These are phyloP conservation scores for Brienomyrus longianalis DNA, from an alignment of 2,113 vertebrate species.

Conservation along the genomic window DNA sequence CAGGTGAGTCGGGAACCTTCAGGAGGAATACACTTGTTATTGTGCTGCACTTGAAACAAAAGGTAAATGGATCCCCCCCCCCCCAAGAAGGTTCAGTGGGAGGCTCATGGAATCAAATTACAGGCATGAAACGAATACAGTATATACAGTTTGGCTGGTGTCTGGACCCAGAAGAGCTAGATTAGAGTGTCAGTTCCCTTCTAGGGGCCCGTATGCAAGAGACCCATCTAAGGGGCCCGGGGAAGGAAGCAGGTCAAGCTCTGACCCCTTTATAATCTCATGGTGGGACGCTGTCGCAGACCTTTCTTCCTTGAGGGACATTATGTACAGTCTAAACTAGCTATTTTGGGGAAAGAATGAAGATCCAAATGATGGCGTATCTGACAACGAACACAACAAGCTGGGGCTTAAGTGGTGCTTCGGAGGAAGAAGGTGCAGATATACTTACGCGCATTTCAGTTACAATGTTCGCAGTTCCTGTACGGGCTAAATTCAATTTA, in stretches of 20 bases:
- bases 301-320: background rate
- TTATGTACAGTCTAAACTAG: background rate
- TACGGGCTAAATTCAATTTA: background rate
- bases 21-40: background rate
- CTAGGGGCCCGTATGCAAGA: background rate
- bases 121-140: background rate
- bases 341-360: conserved; percentile 4
- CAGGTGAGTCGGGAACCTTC: background rate
- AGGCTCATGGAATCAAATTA: background rate
- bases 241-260: background rate
- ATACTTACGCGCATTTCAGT: background rate
- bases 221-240: background rate
- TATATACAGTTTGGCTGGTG: background rate
- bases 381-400: background rate
- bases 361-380: background rate
- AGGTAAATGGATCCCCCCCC: background rate
- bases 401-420: background rate
- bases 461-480: background rate
- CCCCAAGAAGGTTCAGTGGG: background rate
- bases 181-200: background rate
- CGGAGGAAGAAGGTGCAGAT: background rate
- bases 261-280: background rate
- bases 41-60: background rate
- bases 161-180: background rate
- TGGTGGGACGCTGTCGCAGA: background rate